These are phyloP conservation scores for Chloroceryle inda DNA, from an alignment of 2,797 vertebrate species.

Conservation along the genomic window DNA sequence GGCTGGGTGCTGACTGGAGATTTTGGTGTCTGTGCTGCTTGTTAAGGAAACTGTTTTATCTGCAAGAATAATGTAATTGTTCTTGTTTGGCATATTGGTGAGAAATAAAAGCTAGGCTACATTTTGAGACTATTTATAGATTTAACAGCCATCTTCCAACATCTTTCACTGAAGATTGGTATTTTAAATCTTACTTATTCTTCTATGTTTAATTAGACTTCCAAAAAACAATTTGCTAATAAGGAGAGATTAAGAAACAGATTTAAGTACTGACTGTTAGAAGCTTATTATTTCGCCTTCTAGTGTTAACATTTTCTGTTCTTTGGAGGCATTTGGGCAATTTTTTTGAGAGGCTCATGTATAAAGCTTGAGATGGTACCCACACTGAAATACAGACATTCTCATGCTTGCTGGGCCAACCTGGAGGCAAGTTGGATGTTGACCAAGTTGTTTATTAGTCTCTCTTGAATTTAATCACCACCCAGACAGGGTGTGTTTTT, in stretches of 20 bases:
- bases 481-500: background rate
- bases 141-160: background rate
- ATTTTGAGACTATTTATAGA: background rate
- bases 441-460: background rate
- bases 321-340: background rate
- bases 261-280: background rate
- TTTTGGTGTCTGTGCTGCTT: background rate
- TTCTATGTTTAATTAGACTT: background rate
- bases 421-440: background rate
- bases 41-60: background rate
- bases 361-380: background rate
- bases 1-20: background rate
- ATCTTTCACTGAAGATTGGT: background rate
- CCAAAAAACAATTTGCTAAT: background rate
- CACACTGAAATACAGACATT: background rate
- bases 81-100: background rate
- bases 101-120: background rate
- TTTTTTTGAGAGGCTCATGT: background rate
- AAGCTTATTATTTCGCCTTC: background rate
- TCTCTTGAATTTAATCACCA: background rate
- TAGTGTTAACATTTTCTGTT: background rate
- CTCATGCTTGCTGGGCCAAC: background rate
- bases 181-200: background rate
- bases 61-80: background rate
- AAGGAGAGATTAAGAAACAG: slow-evolving; percentile 8